phyloP scores from a whole-genome alignment of 53 echinoderm and acorn worm genomes.

The Luidia sarsii region DNA sequence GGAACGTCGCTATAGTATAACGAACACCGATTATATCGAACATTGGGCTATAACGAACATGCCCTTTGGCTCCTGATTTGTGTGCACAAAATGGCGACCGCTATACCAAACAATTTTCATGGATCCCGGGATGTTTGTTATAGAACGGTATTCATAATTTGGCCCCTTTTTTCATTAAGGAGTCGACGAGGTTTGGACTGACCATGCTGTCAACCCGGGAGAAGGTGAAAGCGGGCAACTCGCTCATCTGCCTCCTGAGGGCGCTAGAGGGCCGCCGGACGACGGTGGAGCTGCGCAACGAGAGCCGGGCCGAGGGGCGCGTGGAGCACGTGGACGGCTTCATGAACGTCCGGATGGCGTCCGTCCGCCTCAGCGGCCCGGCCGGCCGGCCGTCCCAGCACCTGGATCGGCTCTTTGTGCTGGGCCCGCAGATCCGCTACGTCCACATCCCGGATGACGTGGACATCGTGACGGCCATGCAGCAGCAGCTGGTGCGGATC shows the following conservation, averaged over 20 bases:
- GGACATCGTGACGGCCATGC: conserved; percentile 75
- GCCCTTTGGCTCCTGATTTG: too few relatives aligned
- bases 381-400: conserved; percentile 40
- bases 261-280: conserved; percentile 68
- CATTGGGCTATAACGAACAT: too few relatives aligned
- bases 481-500: conserved; percentile 42
- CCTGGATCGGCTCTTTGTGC: conserved; percentile 84
- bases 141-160: too few relatives aligned
- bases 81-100: too few relatives aligned
- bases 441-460: conserved; percentile 90
- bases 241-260: conserved; percentile 77
- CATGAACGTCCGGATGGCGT: conserved; percentile 88
- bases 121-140: too few relatives aligned
- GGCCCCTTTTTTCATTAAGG: too few relatives aligned
- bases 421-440: conserved; percentile 77
- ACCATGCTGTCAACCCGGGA: conserved; percentile 72
- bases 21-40: too few relatives aligned
- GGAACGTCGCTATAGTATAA: too few relatives aligned
- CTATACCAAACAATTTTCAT: too few relatives aligned
- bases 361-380: conserved; percentile 64
- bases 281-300: conserved; percentile 92
- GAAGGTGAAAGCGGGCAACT: conserved; percentile 67
- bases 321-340: conserved; percentile 89
- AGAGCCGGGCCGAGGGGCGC: conserved; percentile 65
- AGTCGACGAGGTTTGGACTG: too few relatives aligned